Evolutionary conservation across 2,888 invertebrate species (phyloP).

Genomic region (Agonopterix arenella): DNA sequence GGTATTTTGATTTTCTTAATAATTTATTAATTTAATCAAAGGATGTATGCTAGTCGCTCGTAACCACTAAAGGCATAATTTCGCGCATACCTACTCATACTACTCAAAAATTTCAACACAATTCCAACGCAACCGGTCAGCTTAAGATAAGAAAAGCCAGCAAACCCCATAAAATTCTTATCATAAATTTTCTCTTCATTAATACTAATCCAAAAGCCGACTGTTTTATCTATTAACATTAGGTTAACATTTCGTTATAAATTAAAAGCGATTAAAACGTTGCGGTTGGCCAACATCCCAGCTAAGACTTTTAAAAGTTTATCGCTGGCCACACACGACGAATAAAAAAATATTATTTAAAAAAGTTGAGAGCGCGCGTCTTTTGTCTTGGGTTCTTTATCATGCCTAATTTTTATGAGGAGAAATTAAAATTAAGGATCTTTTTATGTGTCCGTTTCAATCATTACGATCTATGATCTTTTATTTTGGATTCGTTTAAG

Average conservation of each 20-base stretch:
- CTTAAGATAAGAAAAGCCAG: constrained; percentile 21
- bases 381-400: constrained; percentile 9
- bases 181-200: constrained; percentile 31
- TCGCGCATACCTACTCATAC: not conserved
- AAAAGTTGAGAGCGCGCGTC: constrained; percentile 6
- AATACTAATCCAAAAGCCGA: constrained; percentile 35
- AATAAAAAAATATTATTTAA: constrained; percentile 13
- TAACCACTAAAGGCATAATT: too few relatives aligned
- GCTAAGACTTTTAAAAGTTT: constrained; percentile 29
- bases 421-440: constrained; percentile 15
- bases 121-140: constrained; percentile 9
- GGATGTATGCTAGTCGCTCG: too few relatives aligned
- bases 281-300: constrained; percentile 48
- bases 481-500: not conserved
- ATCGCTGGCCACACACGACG: constrained; percentile 53
- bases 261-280: constrained; percentile 33
- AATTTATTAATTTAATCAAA: too few relatives aligned
- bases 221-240: constrained; percentile 33
- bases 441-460: constrained; percentile 22
- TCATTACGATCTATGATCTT: constrained; percentile 17
- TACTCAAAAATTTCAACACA: not conserved
- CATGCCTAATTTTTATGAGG: constrained; percentile 1
- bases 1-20: too few relatives aligned
- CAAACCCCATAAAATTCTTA: constrained; percentile 28
- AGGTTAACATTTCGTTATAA: constrained; percentile 32